Evolutionary conservation across 2,797 vertebrate species (phyloP), one percentile per base, ranked within the genome.

Genomic region (Valencia hispanica): DNA sequence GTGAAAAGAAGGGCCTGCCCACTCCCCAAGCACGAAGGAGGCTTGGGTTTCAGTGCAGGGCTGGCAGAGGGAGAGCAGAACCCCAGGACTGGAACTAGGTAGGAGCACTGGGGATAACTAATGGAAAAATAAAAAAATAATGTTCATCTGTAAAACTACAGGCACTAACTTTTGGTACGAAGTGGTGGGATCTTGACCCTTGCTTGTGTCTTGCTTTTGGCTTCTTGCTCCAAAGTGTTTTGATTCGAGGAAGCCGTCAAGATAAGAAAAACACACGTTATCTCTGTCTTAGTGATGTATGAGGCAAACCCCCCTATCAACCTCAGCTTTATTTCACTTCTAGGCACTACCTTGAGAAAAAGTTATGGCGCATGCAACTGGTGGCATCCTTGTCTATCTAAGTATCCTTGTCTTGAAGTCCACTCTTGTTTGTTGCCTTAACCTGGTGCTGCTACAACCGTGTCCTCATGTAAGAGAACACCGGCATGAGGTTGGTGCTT

Each of bases 381-480:
- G 17, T 61, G 32, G 15, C 15, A 7, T 61, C 32, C 17, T 63
- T 22, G 22, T 55, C 10, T 3, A 55, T 55, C n/a, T 11, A 55
- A 27, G 53, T 6, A 36, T 41, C 36, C 36, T 66, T 66, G 36
- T 22, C 36, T 6, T n/a, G 12, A 39, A 0, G 8, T 39, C 34
- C 32, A 10, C 32, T 22, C 18, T 11, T 17, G 59, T 30, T 20
- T 11, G 20, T 36, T 7, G 34, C 32, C 10, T 22, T 7, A 70
- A 79, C 75, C 71, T 84, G 83, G 77, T 68, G 77, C 82, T 39
- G 86, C 70, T 25, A 8, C 4, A 65, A 77, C 85, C 72, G 77
- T 68, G 83, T 84, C 82, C 77, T 77, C 74, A 30, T 82, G 85
- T 86, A 91, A 93, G 86, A 87, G 84, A 83, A 87, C 78, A 87